Conservation (phyloP, 1,140 invertebrate species). For the Maniola jurtina region DNA sequence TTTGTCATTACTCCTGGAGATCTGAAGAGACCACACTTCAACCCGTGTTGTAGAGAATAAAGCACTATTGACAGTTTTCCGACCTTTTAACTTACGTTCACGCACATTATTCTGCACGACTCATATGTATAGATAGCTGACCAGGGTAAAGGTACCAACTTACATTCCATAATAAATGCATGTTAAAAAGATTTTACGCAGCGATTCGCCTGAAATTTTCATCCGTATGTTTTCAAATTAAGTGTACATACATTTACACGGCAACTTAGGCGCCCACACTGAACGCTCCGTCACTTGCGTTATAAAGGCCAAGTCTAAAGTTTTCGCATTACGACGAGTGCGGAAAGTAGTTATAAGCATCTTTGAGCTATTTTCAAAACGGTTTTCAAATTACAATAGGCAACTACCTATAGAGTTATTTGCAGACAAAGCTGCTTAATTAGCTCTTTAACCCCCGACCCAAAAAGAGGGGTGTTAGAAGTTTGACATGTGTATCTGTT, state of each 20-base stretch:
- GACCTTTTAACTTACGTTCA: no score
- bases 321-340: conserved; percentile 59
- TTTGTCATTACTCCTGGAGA: no score
- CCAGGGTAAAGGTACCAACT: no score
- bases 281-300: conserved; percentile 55
- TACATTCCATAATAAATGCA: no score
- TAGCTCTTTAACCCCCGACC: neutral
- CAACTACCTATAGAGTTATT: neutral
- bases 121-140: no score
- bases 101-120: no score
- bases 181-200: neutral
- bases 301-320: conserved; percentile 56
- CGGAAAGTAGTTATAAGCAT: conserved; percentile 47
- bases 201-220: conserved; percentile 8
- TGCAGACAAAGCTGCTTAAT: neutral
- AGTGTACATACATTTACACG: conserved; percentile 59
- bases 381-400: conserved; percentile 3
- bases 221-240: conserved; percentile 39
- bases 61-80: no score
- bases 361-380: conserved; percentile 7
- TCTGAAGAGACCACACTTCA: no score
- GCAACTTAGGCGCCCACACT: conserved; percentile 60
- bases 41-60: no score
- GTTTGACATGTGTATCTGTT: no score
- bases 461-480: no score